These are phyloP conservation scores for Brotula barbata DNA, from an alignment of 2,797 vertebrate species.

Conservation along the genomic window DNA sequence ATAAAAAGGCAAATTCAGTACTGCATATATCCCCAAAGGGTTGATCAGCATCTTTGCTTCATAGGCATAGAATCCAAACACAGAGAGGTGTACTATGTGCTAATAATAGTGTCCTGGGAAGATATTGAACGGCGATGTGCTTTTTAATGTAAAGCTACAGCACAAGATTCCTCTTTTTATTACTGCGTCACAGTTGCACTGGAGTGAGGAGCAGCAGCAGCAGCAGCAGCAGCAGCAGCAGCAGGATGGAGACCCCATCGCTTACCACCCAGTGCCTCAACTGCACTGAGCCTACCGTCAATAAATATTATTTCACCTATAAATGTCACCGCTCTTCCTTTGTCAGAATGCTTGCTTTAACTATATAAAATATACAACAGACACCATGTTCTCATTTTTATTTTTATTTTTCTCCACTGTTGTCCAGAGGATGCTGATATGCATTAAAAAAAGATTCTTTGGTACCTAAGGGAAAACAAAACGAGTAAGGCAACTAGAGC, in stretches of 20 bases:
- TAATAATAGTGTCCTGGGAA: conserved; percentile 42
- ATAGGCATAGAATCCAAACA: neutral
- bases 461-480: conserved; percentile 74
- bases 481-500: conserved; percentile 81
- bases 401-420: conserved; percentile 52
- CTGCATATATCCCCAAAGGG: no score
- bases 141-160: conserved; percentile 55
- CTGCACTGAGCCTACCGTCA: conserved; percentile 37
- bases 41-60: no score
- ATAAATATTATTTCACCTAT: conserved; percentile 61
- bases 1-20: neutral
- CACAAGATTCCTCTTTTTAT: conserved; percentile 62
- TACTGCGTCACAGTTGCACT: conserved; percentile 54
- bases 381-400: conserved; percentile 60
- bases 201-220: conserved; percentile 52
- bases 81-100: no score
- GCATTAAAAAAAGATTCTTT: conserved; percentile 74
- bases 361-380: conserved; percentile 2
- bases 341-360: no score
- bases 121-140: conserved; percentile 49
- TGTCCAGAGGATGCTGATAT: conserved; percentile 59
- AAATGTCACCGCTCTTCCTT: no score
- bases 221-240: neutral
- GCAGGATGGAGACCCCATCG: conserved; percentile 19
- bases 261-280: conserved; percentile 32